Percentiles rank a stretch among this genome's conserved stretches.
Evolutionary conservation across 1,140 invertebrate species (phyloP).

Genomic region (Drosophila busckii): DNA sequence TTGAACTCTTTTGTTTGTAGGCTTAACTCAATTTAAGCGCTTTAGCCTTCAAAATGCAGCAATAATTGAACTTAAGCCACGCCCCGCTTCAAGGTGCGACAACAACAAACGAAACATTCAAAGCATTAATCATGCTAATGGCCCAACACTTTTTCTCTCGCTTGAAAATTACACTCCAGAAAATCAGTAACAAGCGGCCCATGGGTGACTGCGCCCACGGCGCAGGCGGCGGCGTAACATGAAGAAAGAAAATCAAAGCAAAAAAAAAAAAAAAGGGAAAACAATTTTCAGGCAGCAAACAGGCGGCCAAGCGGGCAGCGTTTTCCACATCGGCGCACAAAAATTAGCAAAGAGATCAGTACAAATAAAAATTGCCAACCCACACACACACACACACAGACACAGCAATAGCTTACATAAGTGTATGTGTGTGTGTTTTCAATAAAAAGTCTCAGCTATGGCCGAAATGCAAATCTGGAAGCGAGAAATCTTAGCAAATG

Average conservation of each 20-base stretch:
- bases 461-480: conserved; percentile 41
- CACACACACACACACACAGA: conserved; percentile 1
- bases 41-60: conserved; percentile 30
- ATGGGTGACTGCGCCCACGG: conserved; percentile 56
- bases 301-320: conserved; percentile 47
- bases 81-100: background rate
- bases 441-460: conserved; percentile 35
- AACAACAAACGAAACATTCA: conserved; percentile 12
- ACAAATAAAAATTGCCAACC: conserved; percentile 45
- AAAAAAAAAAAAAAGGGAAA: conserved; percentile 58
- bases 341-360: conserved; percentile 71
- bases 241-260: conserved; percentile 27
- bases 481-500: conserved; percentile 16
- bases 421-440: conserved; percentile 31
- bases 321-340: conserved; percentile 71
- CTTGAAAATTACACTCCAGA: conserved; percentile 62
- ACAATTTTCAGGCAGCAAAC: conserved; percentile 43
- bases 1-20: conserved; percentile 21
- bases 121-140: conserved; percentile 73
- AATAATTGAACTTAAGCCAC: conserved; percentile 40
- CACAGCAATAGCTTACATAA: conserved; percentile 27
- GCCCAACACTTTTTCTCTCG: conserved; percentile 59
- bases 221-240: conserved; percentile 11
- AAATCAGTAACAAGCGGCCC: conserved; percentile 42
- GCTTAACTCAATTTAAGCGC: conserved; percentile 15